Conservation (phyloP, 2,888 invertebrate species). For the Volucella zonaria region DNA sequence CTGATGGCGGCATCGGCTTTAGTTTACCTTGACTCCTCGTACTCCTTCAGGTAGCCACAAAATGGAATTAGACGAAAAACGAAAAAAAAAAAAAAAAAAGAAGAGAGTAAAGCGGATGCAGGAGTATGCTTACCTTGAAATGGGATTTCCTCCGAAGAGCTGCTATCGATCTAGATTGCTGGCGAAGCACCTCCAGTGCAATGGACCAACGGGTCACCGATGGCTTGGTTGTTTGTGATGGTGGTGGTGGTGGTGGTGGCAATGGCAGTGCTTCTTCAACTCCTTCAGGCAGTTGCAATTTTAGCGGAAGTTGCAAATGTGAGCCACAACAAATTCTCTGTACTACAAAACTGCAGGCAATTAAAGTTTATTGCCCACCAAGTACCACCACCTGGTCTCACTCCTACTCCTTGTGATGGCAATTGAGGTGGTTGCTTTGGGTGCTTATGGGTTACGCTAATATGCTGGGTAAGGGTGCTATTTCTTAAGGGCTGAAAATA, state of each 20-base stretch:
- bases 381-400: conserved; percentile 22
- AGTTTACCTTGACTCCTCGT: conserved; percentile 51
- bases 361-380: conserved; percentile 72
- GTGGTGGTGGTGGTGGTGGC: background rate
- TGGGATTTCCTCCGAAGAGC: conserved; percentile 84
- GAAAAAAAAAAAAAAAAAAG: conserved; percentile 38
- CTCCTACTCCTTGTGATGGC: background rate
- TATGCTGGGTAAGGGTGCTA: conserved; percentile 32
- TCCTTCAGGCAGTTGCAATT: conserved; percentile 15
- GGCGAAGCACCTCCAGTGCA: conserved; percentile 91
- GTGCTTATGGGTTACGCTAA: conserved; percentile 20
- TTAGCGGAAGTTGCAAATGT: conserved; percentile 59
- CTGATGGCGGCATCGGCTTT: conserved; percentile 27
- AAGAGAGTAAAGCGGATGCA: conserved; percentile 43
- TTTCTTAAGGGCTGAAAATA: background rate
- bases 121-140: conserved; percentile 79
- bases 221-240: background rate
- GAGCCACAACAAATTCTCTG: conserved; percentile 49
- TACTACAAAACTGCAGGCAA: conserved; percentile 68
- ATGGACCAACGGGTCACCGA: conserved; percentile 57
- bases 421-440: conserved; percentile 12
- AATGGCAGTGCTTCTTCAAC: conserved; percentile 13
- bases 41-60: background rate
- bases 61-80: conserved; percentile 43
- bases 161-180: conserved; percentile 93